These are phyloP conservation scores for Idaea biselata DNA, from an alignment of 2,888 invertebrate genomes.

Conservation along the genomic window DNA sequence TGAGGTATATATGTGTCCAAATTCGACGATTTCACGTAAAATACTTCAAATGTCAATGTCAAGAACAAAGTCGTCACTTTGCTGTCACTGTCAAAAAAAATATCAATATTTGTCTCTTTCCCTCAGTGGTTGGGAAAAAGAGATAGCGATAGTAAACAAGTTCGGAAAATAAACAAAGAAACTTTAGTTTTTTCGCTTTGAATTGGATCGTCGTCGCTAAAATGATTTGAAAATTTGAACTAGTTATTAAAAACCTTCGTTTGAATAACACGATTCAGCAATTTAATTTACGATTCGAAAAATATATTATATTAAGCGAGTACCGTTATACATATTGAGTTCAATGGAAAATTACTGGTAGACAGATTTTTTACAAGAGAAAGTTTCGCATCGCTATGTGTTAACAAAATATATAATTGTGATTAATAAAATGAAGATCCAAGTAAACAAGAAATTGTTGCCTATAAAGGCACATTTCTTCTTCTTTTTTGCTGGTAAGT, in stretches of 20 bases:
- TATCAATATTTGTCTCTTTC: background rate
- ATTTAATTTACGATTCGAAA: background rate
- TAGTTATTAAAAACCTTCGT: constrained; percentile 2
- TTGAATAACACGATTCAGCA: constrained; percentile 1
- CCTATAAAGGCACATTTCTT: constrained; percentile 94
- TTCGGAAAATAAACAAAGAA: background rate
- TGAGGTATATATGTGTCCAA: too few relatives aligned
- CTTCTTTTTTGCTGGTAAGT: constrained; percentile 92
- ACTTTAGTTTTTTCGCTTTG: background rate
- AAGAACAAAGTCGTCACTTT: background rate
- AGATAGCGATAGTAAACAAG: background rate
- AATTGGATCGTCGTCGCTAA: background rate
- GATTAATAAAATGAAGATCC: constrained; percentile 68
- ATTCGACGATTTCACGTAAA: too few relatives aligned
- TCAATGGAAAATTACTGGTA: background rate
- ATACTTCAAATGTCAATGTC: constrained; percentile 7
- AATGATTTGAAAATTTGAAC: background rate
- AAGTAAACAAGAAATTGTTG: constrained; percentile 84
- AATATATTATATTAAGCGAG: background rate
- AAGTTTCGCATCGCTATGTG: background rate
- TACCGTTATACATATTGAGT: background rate
- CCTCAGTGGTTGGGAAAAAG: background rate
- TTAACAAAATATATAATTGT: background rate
- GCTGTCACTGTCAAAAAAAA: constrained; percentile 4
- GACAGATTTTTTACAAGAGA: background rate